These are phyloP conservation scores for Pycnomerus fuliginosus DNA, from an alignment of 2,888 invertebrate species.

Conservation along the genomic window DNA sequence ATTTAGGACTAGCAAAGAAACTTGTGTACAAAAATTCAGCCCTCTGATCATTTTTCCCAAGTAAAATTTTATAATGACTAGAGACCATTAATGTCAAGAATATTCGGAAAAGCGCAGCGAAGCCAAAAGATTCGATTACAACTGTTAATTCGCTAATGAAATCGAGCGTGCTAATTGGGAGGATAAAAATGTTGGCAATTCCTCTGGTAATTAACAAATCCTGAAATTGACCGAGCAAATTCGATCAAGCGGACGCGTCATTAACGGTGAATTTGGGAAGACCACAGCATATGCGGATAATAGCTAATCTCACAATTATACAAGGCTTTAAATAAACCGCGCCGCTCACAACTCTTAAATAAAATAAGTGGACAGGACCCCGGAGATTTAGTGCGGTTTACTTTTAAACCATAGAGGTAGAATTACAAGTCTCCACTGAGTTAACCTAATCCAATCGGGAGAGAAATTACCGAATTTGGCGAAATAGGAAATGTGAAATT, in stretches of 20 bases:
- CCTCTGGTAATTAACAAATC: conserved; percentile 18
- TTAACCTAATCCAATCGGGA: no score
- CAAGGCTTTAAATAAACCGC: conserved; percentile 33
- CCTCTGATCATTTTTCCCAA: no score
- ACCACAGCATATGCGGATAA: not conserved
- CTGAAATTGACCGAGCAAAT: conserved; percentile 19
- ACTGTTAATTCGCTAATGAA: conserved; percentile 22
- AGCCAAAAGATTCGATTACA: conserved; percentile 22
- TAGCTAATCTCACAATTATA: conserved; percentile 35
- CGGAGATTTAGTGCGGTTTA: conserved; percentile 49
- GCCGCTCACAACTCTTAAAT: conserved; percentile 29
- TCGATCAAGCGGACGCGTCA: conserved; percentile 12
- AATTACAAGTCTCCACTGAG: conserved; percentile 51
- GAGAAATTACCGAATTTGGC: no score
- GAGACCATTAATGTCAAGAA: no score
- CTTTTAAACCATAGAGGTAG: conserved; percentile 52
- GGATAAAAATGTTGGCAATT: conserved; percentile 22
- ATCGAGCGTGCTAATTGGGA: conserved; percentile 18
- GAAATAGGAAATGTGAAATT: no score
- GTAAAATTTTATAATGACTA: no score
- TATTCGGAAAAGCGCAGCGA: conserved; percentile 14
- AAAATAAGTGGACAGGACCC: conserved; percentile 35
- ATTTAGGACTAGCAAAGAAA: no score
- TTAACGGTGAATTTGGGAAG: conserved; percentile 14
- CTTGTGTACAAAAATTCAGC: no score